phyloP scores from a whole-genome alignment of 2,113 vertebrate species.

The rabbit (Oryctolagus cuniculus) region DNA sequence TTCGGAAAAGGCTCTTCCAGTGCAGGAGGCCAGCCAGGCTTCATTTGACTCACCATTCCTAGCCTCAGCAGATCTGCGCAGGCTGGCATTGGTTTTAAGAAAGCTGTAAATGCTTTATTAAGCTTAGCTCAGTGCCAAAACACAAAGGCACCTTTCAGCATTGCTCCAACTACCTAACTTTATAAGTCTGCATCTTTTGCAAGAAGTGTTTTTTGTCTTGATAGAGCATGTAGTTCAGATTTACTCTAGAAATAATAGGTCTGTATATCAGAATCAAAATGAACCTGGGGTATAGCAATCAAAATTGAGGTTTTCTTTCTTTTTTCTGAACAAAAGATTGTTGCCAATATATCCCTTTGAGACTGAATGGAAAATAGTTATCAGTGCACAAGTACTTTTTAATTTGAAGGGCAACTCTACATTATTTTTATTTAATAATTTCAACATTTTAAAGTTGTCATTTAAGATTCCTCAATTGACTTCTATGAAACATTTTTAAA shows the following conservation, averaged over 20 bases:
- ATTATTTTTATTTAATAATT: constrained; percentile 11
- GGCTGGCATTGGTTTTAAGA: background rate
- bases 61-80: background rate
- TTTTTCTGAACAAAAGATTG: background rate
- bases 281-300: background rate
- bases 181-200: background rate
- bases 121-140: background rate
- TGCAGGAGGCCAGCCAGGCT: background rate
- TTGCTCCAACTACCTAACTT: background rate
- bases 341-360: background rate
- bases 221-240: background rate
- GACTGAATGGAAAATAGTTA: background rate
- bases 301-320: background rate
- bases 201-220: background rate
- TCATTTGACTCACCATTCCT: background rate
- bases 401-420: background rate
- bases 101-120: background rate
- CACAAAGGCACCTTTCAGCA: background rate
- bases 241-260: background rate
- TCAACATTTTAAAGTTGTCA: background rate
- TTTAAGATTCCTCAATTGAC: background rate
- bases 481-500: background rate
- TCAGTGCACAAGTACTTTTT: background rate
- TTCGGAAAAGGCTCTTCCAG: no score
- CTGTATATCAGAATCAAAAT: background rate